phyloP scores from a whole-genome alignment of 2,888 invertebrate genomes.

The Lamellibrachia satsuma region DNA sequence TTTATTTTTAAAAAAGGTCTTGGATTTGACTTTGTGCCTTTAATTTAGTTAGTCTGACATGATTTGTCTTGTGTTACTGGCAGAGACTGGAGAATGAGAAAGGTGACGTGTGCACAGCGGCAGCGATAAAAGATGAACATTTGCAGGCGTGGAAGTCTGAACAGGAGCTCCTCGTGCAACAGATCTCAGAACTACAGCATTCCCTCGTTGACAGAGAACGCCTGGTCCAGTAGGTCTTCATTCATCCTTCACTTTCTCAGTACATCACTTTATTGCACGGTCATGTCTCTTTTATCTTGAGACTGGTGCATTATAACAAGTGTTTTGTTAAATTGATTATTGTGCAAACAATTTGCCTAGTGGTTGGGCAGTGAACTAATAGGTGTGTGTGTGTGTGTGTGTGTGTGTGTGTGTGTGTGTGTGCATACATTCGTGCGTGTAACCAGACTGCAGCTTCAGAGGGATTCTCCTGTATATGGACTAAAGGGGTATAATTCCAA shows the following conservation, averaged over 20 bases:
- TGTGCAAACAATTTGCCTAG: not conserved
- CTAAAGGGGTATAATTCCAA: no score
- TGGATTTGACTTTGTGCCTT: no score
- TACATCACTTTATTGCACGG: not conserved
- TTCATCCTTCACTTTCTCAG: not conserved
- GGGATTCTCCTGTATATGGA: no score
- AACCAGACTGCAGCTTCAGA: no score
- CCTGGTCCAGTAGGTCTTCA: slow-evolving; percentile 48
- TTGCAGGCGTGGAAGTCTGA: slow-evolving; percentile 48
- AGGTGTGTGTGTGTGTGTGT: not conserved
- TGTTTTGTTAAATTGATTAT: no score
- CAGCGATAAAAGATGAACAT: slow-evolving; percentile 47
- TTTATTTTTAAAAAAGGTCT: no score
- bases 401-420: no score
- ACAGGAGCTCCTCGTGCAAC: slow-evolving; percentile 44
- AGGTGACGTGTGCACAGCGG: slow-evolving; percentile 44
- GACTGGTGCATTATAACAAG: not conserved
- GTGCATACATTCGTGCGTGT: no score
- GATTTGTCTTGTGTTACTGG: slow-evolving; percentile 13
- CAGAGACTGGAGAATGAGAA: slow-evolving; percentile 52
- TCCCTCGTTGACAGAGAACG: slow-evolving; percentile 52
- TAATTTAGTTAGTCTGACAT: no score
- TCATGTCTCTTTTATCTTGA: not conserved
- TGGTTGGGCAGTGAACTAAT: not conserved
- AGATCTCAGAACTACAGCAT: slow-evolving; percentile 45